Evolutionary conservation across 1,140 invertebrate species (phyloP).

Genomic region (Nilaparvata lugens): DNA sequence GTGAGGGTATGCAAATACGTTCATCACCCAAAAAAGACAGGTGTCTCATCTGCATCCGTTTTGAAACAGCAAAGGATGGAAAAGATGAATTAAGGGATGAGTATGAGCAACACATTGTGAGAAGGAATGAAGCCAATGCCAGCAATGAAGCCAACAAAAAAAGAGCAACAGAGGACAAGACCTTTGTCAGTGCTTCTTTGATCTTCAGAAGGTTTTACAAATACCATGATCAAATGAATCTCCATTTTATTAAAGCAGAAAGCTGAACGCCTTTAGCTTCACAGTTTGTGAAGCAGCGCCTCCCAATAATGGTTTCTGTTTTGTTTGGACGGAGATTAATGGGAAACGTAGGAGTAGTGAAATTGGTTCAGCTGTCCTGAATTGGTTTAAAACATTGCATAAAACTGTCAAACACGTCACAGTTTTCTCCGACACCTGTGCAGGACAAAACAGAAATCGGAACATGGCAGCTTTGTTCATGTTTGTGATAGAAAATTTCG

Average conservation of each 20-base stretch:
- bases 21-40: too few species aligned
- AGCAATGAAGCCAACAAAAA: too few species aligned
- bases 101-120: too few species aligned
- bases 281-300: neutral
- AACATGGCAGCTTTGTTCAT: neutral
- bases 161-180: too few species aligned
- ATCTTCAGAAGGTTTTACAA: constrained; percentile 20
- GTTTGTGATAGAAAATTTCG: neutral
- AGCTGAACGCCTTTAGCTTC: neutral
- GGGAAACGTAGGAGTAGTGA: neutral
- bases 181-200: too few species aligned
- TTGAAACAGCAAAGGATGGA: too few species aligned
- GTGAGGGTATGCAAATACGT: too few species aligned
- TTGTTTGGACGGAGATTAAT: neutral
- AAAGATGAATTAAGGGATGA: too few species aligned
- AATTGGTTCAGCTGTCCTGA: neutral
- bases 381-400: neutral
- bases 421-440: neutral
- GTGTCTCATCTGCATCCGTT: too few species aligned
- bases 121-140: too few species aligned
- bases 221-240: constrained; percentile 22
- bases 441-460: neutral
- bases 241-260: constrained; percentile 1
- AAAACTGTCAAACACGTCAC: neutral
- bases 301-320: neutral